These are phyloP conservation scores for Hyles vespertilio DNA, from an alignment of 1,140 invertebrate species.

Conservation along the genomic window DNA sequence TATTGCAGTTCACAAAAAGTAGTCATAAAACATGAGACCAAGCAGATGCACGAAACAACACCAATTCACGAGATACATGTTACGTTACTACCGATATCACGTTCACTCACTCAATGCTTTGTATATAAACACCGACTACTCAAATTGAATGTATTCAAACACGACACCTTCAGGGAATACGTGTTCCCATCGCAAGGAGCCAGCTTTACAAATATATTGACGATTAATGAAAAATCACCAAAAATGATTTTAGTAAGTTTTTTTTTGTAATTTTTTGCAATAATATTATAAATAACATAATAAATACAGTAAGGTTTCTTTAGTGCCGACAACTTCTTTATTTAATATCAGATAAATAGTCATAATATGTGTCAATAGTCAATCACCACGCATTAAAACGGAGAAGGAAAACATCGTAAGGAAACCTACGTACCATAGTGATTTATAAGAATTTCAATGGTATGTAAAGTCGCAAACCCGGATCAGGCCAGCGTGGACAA, in stretches of 20 bases:
- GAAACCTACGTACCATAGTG: too few species aligned
- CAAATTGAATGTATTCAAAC: conserved; percentile 51
- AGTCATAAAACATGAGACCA: not conserved
- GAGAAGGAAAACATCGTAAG: too few species aligned
- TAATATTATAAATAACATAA: conserved; percentile 4
- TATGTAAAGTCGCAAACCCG: too few species aligned
- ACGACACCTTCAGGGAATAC: conserved; percentile 26
- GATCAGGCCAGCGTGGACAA: too few species aligned
- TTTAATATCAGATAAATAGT: too few species aligned
- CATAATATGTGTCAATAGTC: too few species aligned
- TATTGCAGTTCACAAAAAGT: not conserved
- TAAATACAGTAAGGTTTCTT: too few species aligned
- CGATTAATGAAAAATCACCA: conserved; percentile 26
- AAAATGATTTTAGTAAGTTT: conserved; percentile 56
- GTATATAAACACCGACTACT: conserved; percentile 56
- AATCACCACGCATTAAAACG: too few species aligned
- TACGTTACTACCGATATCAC: conserved; percentile 52
- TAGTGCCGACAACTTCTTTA: too few species aligned
- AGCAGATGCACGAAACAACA: conserved; percentile 46
- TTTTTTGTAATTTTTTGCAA: not conserved
- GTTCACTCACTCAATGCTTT: conserved; percentile 34
- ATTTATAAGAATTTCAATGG: too few species aligned
- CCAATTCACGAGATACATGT: conserved; percentile 31
- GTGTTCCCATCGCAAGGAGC: conserved; percentile 7
- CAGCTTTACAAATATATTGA: conserved; percentile 7